Evolutionary conservation across 2,113 vertebrate species (phyloP).

Genomic region (Chauna torquata): DNA sequence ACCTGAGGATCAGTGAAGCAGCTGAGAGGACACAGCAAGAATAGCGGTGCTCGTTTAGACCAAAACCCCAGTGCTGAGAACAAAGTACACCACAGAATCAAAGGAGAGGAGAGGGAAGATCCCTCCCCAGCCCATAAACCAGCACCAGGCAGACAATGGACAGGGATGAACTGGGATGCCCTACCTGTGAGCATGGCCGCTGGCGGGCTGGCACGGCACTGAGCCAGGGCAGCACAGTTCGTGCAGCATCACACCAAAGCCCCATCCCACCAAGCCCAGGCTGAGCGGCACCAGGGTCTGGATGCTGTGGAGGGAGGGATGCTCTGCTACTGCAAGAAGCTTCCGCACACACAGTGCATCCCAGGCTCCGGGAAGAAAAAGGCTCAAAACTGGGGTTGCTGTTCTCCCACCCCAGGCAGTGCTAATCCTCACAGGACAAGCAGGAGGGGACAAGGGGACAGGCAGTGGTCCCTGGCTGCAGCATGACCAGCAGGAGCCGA

Average conservation of each 20-base stretch:
- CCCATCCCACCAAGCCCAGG: no score
- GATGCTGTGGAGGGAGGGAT: no score
- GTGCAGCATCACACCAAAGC: neutral
- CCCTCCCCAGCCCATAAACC: neutral
- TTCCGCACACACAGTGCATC: neutral
- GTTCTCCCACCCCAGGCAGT: neutral
- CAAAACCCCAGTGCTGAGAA: neutral
- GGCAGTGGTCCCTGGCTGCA: neutral
- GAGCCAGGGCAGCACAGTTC: neutral
- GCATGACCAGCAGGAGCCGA: neutral
- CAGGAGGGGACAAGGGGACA: neutral
- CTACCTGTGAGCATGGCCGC: no score
- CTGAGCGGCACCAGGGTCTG: no score
- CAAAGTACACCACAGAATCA: neutral
- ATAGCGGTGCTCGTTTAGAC: neutral
- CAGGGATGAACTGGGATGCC: neutral
- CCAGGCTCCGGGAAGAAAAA: neutral
- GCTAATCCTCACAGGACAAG: neutral
- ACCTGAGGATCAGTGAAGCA: neutral
- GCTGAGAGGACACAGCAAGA: neutral
- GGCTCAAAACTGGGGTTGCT: neutral
- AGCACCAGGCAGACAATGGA: neutral
- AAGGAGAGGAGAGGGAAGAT: neutral
- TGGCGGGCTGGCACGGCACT: no score
- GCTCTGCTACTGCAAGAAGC: no score